These are phyloP conservation scores for Phalanger gymnotis DNA, from an alignment of 2,797 vertebrate genomes.

Conservation along the genomic window DNA sequence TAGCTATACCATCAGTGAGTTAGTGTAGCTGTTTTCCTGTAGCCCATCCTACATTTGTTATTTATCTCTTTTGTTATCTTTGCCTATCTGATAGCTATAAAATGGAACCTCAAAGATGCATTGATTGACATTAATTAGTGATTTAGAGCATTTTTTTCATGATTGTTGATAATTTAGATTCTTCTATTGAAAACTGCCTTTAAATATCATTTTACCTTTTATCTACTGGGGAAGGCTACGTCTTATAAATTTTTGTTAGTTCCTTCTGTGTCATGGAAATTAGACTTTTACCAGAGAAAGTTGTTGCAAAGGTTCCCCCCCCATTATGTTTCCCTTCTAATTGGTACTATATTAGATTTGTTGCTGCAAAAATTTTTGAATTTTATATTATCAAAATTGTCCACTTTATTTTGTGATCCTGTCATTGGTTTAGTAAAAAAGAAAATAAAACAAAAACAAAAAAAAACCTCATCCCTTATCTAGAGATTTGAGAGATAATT, in stretches of 20 bases:
- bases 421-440: neutral
- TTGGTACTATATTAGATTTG: neutral
- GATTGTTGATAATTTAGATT: neutral
- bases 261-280: neutral
- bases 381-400: neutral
- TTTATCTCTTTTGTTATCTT: neutral
- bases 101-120: neutral
- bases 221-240: neutral
- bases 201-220: neutral
- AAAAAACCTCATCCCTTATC: neutral
- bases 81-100: neutral
- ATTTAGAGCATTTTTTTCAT: neutral
- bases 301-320: neutral
- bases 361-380: neutral
- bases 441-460: no score
- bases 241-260: neutral
- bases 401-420: neutral
- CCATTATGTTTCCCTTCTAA: neutral
- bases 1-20: neutral
- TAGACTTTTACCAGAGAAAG: neutral
- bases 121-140: neutral
- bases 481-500: neutral
- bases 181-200: neutral
- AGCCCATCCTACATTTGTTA: neutral
- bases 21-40: neutral